phyloP scores from a whole-genome alignment of 2,113 vertebrate genomes.

The Daphoenositta chrysoptera region DNA sequence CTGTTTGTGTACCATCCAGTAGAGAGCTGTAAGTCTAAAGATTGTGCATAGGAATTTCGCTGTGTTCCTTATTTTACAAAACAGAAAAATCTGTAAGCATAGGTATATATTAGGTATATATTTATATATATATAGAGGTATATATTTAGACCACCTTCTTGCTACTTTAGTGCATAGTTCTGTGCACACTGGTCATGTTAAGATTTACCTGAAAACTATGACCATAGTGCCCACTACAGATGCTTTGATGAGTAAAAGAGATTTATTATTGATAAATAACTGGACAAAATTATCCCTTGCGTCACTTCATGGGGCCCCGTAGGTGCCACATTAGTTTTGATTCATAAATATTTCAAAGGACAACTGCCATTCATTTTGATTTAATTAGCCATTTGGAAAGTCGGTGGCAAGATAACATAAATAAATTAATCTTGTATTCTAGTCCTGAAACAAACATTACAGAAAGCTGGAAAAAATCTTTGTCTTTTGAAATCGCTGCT shows the following conservation, averaged over 20 bases:
- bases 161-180: not conserved
- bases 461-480: not conserved
- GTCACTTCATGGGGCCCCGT: rapidly evolving
- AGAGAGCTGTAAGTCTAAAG: not conserved
- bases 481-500: not conserved
- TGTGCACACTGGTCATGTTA: not conserved
- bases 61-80: not conserved
- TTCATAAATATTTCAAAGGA: not conserved
- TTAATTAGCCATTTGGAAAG: conserved; percentile 1
- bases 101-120: not conserved
- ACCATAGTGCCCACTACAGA: not conserved
- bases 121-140: too few species aligned
- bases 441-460: not conserved
- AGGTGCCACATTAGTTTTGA: not conserved
- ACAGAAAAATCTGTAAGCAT: not conserved
- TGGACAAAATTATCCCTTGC: not conserved
- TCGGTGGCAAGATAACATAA: not conserved
- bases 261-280: not conserved
- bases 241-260: not conserved
- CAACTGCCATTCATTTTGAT: not conserved
- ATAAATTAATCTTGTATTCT: not conserved
- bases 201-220: not conserved
- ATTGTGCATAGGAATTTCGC: not conserved
- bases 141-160: not conserved
- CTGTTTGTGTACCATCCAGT: not conserved